Conservation (phyloP, 2,797 vertebrate species). For the Huso huso region DNA sequence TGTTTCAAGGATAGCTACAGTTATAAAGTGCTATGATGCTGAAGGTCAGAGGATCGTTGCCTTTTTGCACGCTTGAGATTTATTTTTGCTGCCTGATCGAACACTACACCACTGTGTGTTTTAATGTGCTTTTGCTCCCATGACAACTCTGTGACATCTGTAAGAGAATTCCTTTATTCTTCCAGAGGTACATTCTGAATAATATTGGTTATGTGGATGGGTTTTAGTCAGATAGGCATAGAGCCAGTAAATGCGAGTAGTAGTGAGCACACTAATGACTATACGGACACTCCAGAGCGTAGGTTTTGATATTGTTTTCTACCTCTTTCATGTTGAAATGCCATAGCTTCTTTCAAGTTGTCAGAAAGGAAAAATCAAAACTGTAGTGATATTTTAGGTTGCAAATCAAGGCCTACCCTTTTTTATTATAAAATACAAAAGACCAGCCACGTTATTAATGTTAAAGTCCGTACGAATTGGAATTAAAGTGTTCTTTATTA, state of each 20-base stretch:
- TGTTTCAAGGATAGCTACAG: not conserved
- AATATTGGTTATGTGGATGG: slow-evolving; percentile 9
- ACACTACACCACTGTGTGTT: slow-evolving; percentile 6
- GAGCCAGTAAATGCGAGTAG: slow-evolving; percentile 5
- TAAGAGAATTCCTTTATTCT: slow-evolving; percentile 12
- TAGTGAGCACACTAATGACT: not conserved
- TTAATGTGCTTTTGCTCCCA: slow-evolving; percentile 13
- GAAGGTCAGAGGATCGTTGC: slow-evolving; percentile 15
- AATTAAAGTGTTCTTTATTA: slow-evolving; percentile 34
- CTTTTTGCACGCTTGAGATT: too few species aligned
- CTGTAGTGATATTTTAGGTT: too few species aligned
- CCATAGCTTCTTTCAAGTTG: not conserved
- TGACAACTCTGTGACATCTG: slow-evolving; percentile 18
- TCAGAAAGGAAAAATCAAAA: too few species aligned
- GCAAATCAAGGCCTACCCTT: too few species aligned
- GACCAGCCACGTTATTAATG: slow-evolving; percentile 27
- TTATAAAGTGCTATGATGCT: slow-evolving; percentile 10
- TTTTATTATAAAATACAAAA: slow-evolving; percentile 18
- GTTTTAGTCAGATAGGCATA: slow-evolving; percentile 1
- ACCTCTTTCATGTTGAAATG: not conserved
- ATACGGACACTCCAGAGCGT: not conserved
- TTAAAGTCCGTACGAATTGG: slow-evolving; percentile 25
- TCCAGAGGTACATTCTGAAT: slow-evolving; percentile 5
- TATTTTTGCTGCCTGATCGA: slow-evolving; percentile 14
- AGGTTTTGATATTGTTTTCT: not conserved